Conservation (phyloP, 2,113 vertebrate species). For the Hiodon alosoides region DNA sequence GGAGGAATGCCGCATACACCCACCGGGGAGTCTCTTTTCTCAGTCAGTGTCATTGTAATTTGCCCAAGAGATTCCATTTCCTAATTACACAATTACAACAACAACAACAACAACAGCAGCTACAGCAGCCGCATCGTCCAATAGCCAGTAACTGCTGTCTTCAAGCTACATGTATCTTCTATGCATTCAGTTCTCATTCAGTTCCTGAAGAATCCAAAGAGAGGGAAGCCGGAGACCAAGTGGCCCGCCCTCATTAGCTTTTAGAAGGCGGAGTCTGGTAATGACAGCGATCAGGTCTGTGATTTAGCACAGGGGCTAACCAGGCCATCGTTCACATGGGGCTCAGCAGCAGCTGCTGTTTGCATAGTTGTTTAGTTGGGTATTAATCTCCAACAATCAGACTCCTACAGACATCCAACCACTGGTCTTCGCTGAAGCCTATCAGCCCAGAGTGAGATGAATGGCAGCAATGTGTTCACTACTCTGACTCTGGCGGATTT, state of each 20-base stretch:
- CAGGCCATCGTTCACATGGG: conserved; percentile 35
- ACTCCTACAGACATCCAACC: too few species aligned
- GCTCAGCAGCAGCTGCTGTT: background rate
- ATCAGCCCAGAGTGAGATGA: too few species aligned
- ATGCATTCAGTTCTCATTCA: background rate
- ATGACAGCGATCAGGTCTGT: conserved; percentile 30
- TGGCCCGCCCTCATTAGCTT: conserved; percentile 28
- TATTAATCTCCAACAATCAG: too few species aligned
- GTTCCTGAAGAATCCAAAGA: too few species aligned
- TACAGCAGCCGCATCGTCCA: background rate
- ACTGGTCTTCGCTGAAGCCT: too few species aligned
- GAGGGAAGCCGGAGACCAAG: too few species aligned
- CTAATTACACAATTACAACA: conserved; percentile 32
- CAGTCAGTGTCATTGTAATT: conserved; percentile 42
- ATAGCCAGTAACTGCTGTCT: too few species aligned
- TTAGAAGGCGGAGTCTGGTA: conserved; percentile 27
- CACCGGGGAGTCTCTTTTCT: conserved; percentile 30
- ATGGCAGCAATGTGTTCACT: background rate
- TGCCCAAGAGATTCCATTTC: conserved; percentile 31
- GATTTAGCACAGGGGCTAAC: conserved; percentile 38
- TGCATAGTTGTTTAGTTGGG: background rate
- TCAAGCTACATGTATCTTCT: conserved; percentile 4
- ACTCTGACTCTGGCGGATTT: too few species aligned
- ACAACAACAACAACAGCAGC: conserved; percentile 25
- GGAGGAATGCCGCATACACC: conserved; percentile 2